These are phyloP conservation scores for Toxotes jaculatrix DNA, from an alignment of 2,113 vertebrate species.

Conservation along the genomic window DNA sequence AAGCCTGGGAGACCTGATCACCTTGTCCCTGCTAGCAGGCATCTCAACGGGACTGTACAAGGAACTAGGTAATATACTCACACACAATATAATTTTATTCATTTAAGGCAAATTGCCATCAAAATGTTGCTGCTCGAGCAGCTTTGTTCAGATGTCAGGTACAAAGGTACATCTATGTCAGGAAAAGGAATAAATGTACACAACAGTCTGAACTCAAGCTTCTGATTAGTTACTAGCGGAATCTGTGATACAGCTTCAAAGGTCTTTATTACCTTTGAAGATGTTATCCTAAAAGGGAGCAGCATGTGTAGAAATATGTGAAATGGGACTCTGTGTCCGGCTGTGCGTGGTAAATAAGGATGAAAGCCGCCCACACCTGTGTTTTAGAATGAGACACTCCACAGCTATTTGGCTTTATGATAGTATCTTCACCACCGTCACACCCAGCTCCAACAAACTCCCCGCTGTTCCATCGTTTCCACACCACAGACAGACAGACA, in stretches of 20 bases:
- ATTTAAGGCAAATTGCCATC: neutral
- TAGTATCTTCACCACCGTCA: constrained; percentile 16
- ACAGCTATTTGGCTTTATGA: constrained; percentile 25
- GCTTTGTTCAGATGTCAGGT: neutral
- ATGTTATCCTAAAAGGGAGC: constrained; percentile 9
- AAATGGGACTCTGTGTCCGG: neutral
- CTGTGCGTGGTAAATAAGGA: constrained; percentile 14
- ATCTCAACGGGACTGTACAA: constrained; percentile 96
- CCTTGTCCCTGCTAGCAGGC: constrained; percentile 94
- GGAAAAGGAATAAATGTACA: neutral
- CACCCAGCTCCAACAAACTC: constrained; percentile 29
- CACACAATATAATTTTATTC: neutral
- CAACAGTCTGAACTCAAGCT: neutral
- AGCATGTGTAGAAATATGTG: constrained; percentile 27
- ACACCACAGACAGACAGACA: constrained; percentile 32
- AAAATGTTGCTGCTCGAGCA: neutral
- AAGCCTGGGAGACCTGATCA: constrained; percentile 97
- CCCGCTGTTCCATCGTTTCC: neutral
- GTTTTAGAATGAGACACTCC: neutral
- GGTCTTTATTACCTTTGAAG: constrained; percentile 1
- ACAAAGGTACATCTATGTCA: neutral
- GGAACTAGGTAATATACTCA: constrained; percentile 86
- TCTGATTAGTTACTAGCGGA: neutral
- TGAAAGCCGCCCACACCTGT: constrained; percentile 41
- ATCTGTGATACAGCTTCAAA: neutral